These are phyloP conservation scores for Platyura marginata DNA, from an alignment of 1,140 invertebrate genomes.

Conservation along the genomic window DNA sequence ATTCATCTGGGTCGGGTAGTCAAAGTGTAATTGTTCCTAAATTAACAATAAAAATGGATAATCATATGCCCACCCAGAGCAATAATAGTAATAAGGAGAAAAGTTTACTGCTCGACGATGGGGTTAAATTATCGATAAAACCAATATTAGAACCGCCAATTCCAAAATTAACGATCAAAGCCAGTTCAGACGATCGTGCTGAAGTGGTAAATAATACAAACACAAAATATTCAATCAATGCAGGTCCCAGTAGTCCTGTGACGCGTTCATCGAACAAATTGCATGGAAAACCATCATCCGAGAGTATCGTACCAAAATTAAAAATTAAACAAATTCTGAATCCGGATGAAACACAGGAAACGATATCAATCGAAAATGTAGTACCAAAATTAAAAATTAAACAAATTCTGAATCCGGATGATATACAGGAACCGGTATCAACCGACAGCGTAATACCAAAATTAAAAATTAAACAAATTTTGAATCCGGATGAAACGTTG, in stretches of 20 bases:
- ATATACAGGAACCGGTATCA: background rate
- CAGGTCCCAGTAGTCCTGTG: background rate
- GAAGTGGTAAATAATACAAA: constrained; percentile 1
- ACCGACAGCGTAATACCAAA: background rate
- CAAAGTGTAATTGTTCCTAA: constrained; percentile 1
- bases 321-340: too few relatives aligned
- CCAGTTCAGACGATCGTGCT: background rate
- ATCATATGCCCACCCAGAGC: background rate
- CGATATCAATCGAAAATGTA: background rate
- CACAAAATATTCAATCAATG: background rate
- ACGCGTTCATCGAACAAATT: background rate
- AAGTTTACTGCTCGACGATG: background rate
- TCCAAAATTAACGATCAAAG: constrained; percentile 4
- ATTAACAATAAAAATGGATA: constrained; percentile 3
- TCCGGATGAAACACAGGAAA: background rate
- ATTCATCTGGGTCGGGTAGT: background rate
- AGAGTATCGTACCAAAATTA: background rate
- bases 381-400: background rate
- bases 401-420: too few relatives aligned
- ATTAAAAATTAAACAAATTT: background rate
- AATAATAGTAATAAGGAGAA: background rate
- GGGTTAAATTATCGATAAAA: constrained; percentile 3
- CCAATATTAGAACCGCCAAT: constrained; percentile 3
- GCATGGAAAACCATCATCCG: background rate
- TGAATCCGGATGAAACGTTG: background rate